Percentiles rank a stretch among this genome's conserved stretches.
These are phyloP conservation scores for Belgica antarctica DNA, from an alignment of 2,888 invertebrate species.

Conservation along the genomic window DNA sequence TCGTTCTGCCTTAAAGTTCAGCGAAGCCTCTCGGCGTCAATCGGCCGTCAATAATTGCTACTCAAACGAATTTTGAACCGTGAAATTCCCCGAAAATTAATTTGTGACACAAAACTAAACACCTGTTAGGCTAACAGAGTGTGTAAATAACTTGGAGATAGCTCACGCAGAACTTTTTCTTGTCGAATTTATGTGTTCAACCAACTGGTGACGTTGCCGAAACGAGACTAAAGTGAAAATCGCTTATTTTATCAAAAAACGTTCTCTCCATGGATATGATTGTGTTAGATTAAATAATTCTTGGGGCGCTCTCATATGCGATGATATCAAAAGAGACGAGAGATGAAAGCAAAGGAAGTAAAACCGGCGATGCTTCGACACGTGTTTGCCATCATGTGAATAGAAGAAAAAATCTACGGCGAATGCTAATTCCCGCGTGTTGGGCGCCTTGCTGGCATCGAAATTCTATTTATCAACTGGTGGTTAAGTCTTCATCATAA, in stretches of 20 bases:
- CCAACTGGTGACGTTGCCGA: background rate
- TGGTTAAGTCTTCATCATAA: background rate
- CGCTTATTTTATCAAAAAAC: background rate
- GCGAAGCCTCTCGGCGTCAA: too few relatives aligned
- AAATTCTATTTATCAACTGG: background rate
- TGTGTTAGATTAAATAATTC: background rate
- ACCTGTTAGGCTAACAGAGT: too few relatives aligned
- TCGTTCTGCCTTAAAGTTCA: background rate
- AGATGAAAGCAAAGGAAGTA: background rate
- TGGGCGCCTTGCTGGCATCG: background rate
- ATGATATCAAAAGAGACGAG: background rate
- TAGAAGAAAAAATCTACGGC: too few relatives aligned
- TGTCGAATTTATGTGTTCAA: too few relatives aligned
- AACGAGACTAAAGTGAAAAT: conserved; percentile 15
- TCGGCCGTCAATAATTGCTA: too few relatives aligned
- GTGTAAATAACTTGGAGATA: too few relatives aligned
- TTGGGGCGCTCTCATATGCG: background rate
- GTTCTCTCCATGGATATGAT: background rate
- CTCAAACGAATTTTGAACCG: background rate
- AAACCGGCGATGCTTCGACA: background rate
- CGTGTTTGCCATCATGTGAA: too few relatives aligned
- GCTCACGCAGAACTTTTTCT: too few relatives aligned
- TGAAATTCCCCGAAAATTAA: background rate
- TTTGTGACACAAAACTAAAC: too few relatives aligned
- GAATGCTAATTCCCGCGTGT: background rate